phyloP scores from a whole-genome alignment of 2,113 vertebrate genomes.

The Hippopotamus amphibius region DNA sequence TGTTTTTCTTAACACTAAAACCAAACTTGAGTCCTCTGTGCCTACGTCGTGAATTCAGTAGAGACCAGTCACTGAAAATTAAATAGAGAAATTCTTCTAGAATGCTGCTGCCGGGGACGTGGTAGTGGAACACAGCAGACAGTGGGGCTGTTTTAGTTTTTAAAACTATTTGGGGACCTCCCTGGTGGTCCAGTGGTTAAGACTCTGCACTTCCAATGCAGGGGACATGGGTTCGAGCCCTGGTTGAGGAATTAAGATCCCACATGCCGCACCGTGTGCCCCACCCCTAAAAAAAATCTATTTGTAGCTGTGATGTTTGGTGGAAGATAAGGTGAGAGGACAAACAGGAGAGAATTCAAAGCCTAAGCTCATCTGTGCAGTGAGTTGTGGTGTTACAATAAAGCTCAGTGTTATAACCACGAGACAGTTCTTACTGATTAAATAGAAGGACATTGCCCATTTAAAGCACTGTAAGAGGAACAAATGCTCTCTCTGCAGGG shows the following conservation, averaged over 20 bases:
- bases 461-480: not conserved
- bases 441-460: not conserved
- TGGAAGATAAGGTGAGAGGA: not conserved
- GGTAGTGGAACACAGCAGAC: not conserved
- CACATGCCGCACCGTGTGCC: too few species aligned
- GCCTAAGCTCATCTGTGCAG: too few species aligned
- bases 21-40: not conserved
- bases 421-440: not conserved
- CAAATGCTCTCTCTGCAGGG: not conserved
- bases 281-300: too few species aligned
- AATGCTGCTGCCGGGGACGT: fast-evolving
- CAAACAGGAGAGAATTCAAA: not conserved
- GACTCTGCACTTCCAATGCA: too few species aligned
- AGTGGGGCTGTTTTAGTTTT: not conserved
- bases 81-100: not conserved
- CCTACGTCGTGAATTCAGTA: not conserved
- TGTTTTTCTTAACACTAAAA: not conserved
- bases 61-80: not conserved
- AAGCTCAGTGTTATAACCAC: not conserved
- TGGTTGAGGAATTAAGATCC: too few species aligned
- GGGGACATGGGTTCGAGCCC: too few species aligned
- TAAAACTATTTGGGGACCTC: not conserved
- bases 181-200: too few species aligned
- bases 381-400: not conserved
- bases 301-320: not conserved